phyloP scores from a whole-genome alignment of 2,797 vertebrate species.

The Cichlasoma orientale region DNA sequence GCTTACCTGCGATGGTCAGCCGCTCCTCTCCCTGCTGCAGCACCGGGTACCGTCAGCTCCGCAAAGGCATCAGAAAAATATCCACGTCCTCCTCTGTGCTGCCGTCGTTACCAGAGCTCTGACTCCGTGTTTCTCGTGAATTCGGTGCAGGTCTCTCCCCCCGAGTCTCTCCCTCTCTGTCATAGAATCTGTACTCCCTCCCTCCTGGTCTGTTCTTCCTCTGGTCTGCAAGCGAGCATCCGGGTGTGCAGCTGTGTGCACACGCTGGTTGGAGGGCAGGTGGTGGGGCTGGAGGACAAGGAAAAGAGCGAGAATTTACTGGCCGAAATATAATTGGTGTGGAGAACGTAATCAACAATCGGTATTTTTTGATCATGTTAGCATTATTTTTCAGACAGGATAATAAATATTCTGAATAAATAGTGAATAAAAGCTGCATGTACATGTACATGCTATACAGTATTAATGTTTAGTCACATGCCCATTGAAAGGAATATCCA shows the following conservation, averaged over 20 bases:
- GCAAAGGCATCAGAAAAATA: slow-evolving; percentile 39
- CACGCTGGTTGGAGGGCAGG: slow-evolving; percentile 7
- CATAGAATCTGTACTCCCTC: not conserved
- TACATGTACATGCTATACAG: no score
- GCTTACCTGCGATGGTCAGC: slow-evolving; percentile 70
- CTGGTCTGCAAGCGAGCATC: slow-evolving; percentile 14
- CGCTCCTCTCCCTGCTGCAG: slow-evolving; percentile 33
- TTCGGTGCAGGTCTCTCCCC: slow-evolving; percentile 38
- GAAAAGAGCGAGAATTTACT: not conserved
- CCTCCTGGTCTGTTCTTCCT: slow-evolving; percentile 22
- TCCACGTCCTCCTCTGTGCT: slow-evolving; percentile 5
- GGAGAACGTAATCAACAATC: no score
- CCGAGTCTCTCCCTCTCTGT: slow-evolving; percentile 14
- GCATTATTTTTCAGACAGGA: no score
- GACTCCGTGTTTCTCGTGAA: slow-evolving; percentile 40
- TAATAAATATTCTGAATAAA: no score
- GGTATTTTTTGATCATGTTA: no score
- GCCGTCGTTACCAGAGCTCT: slow-evolving; percentile 28
- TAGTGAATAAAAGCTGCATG: no score
- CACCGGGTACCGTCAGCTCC: slow-evolving; percentile 51
- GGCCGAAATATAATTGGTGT: not conserved
- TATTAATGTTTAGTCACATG: no score
- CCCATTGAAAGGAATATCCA: no score
- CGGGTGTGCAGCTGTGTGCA: slow-evolving; percentile 13
- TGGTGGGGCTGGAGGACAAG: not conserved